Evolutionary conservation across 2,888 invertebrate species (phyloP).

Genomic region (Stenotaenia linearis): DNA sequence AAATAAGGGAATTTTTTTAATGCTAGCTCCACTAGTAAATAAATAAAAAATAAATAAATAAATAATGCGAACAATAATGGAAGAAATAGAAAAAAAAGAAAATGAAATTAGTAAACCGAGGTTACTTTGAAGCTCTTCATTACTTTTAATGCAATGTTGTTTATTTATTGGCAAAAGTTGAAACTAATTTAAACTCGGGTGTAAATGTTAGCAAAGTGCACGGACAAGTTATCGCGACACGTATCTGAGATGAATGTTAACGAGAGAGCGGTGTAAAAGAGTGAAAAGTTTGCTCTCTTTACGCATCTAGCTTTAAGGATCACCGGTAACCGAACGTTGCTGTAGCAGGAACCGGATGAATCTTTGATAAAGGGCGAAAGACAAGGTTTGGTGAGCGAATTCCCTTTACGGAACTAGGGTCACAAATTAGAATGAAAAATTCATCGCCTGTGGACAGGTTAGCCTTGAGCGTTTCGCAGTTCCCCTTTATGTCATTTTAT

Average conservation of each 20-base stretch:
- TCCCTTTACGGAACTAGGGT: not conserved
- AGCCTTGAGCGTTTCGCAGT: not conserved
- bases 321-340: not conserved
- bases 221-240: not conserved
- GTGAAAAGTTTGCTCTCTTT: not conserved
- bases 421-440: not conserved
- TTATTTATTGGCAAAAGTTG: not conserved
- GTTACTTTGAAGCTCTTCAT: not conserved
- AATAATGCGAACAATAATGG: not conserved
- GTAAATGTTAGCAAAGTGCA: not conserved
- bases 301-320: not conserved
- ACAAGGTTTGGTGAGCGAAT: not conserved
- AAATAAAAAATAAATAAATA: too few species aligned
- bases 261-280: not conserved
- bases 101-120: not conserved
- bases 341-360: not conserved
- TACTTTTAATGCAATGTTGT: not conserved
- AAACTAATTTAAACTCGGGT: not conserved
- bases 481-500: not conserved
- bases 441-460: not conserved
- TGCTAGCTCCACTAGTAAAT: too few species aligned
- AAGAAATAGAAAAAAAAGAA: not conserved
- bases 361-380: not conserved
- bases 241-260: too few species aligned
- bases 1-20: too few species aligned